Base-by-base conservation (phyloP, 2,888 invertebrate genomes). In the Chymomyza caudatula region DNA sequence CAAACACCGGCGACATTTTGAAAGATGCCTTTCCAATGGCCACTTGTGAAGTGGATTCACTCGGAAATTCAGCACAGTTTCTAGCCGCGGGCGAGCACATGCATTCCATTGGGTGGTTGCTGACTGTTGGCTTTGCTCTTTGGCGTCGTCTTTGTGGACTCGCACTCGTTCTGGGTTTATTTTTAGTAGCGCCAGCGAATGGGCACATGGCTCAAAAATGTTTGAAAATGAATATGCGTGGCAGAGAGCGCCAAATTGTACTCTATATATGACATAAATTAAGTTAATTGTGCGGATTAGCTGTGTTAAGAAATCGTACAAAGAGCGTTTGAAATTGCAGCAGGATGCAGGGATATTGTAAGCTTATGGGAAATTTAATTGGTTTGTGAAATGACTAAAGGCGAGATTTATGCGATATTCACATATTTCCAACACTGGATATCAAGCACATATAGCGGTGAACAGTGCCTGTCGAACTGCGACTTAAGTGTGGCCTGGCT, bases 31-130 rank as follows among this genome's bases (percentile, higher is more conserved):
- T 82, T 84, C 85, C 83, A 82, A 78, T 71, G 79, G 75, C 85
- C 88, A 87, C 87, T 87, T 87, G 87, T 87, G 86, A 81, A 85
- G 67, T 62, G 44, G 13, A 71, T 86, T 84, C 87, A 84, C 67
- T 78, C 69, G 43, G 54, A 59, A 55, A 65, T 67, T 67, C 57
- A 56, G 51, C 64, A 65, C 49, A 13, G n/a, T 23, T 37, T 0
- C 44, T 20, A 25, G 15, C 11, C 42, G 20, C 42, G 8, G 53
- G 43, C 22, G 2, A 25, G 13, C 59, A 65, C 61, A 62, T 81
- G 84, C 86, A 82, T 85, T 80, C 79, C 83, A 75, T 66, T 77
- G 64, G 64, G 60, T 57, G 44, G 44, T 44, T 59, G 64, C 29
- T 44, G 37, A 55, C 64, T 60, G 57, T 55, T 69, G n/a, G 61